phyloP scores from a whole-genome alignment of 2,113 vertebrate species.

The Vimba vimba region DNA sequence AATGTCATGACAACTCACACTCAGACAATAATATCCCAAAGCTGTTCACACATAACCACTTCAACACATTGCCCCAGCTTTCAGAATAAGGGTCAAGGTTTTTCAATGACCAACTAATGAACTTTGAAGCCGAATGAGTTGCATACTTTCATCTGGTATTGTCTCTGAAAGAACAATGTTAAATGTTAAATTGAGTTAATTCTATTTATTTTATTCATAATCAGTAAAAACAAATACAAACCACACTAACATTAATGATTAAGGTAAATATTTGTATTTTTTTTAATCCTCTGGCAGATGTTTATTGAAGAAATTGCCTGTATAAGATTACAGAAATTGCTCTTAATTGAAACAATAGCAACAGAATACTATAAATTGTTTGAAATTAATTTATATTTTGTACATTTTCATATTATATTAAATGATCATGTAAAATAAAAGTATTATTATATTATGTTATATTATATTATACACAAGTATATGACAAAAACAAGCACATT shows the following conservation, averaged over 20 bases:
- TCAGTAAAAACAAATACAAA: not conserved
- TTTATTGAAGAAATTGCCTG: not conserved
- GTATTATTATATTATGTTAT: not conserved
- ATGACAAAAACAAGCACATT: not conserved
- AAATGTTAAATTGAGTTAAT: not conserved
- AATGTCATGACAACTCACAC: constrained; percentile 8
- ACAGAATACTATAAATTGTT: not conserved
- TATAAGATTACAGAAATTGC: not conserved
- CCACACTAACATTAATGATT: not conserved
- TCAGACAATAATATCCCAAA: not conserved
- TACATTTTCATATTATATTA: not conserved
- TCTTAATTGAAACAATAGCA: not conserved
- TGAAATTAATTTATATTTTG: no score
- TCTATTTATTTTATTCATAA: not conserved
- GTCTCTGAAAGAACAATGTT: not conserved
- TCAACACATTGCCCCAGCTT: not conserved
- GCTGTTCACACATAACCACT: constrained; percentile 7
- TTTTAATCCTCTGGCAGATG: not conserved
- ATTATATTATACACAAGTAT: not conserved
- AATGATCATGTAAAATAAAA: no score
- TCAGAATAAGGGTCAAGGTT: not conserved
- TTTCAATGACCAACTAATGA: not conserved
- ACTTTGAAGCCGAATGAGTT: not conserved
- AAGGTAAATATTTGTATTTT: not conserved
- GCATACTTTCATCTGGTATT: not conserved